Percentiles rank a stretch among this genome's conserved stretches.
Evolutionary conservation across 2,888 invertebrate genomes (phyloP).

Genomic region (Agriopis leucophaearia): DNA sequence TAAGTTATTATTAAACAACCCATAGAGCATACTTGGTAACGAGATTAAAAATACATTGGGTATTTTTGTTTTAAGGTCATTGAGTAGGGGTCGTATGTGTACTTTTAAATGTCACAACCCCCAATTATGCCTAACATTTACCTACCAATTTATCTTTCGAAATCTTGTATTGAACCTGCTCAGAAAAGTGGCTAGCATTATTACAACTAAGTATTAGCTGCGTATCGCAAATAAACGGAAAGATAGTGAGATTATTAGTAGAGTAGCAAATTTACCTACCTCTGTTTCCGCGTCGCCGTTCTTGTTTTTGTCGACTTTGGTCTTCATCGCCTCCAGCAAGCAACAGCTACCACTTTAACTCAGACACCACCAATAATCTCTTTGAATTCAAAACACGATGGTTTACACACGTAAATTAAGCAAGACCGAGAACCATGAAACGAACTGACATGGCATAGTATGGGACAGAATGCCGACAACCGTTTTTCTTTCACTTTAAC

Average conservation of each 20-base stretch:
- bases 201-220: background rate
- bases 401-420: conserved; percentile 76
- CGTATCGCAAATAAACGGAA: conserved; percentile 16
- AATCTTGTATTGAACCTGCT: background rate
- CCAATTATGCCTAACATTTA: too few species aligned
- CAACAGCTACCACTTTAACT: conserved; percentile 73
- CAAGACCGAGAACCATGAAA: conserved; percentile 75
- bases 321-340: conserved; percentile 86
- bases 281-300: conserved; percentile 85
- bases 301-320: conserved; percentile 86
- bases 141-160: too few species aligned
- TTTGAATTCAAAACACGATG: conserved; percentile 62
- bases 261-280: conserved; percentile 69
- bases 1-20: background rate
- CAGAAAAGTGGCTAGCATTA: background rate
- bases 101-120: background rate
- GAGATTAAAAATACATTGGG: background rate
- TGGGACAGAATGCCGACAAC: conserved; percentile 68
- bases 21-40: background rate
- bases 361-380: conserved; percentile 68
- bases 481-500: conserved; percentile 30
- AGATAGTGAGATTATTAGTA: conserved; percentile 27
- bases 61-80: background rate
- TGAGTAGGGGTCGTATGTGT: conserved; percentile 1
- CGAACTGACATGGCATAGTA: conserved; percentile 80